Evolutionary conservation across 2,888 invertebrate species (phyloP), one percentile per base, ranked within the genome.

Genomic region (Lomographa bimaculata): DNA sequence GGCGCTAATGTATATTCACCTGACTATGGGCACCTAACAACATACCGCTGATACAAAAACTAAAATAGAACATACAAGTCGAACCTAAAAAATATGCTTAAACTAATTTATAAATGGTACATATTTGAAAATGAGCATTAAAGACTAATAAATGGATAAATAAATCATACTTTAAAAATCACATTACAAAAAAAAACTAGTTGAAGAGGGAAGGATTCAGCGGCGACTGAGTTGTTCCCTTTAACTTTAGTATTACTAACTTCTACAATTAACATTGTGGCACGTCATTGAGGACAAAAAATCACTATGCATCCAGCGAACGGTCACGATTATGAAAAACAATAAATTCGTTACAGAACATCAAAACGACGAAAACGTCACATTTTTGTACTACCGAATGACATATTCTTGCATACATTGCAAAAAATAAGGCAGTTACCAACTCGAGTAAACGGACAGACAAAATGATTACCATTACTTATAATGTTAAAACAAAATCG

Each of bases 71-170:
- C 54, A 52, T 64, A 60, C 66, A 73, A 69, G 73, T 70, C 62
- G 63, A 83, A 81, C 81, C 79, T 82, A 83, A 71, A 66, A 66
- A 56, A 71, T 81, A 82, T 68, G 64, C 75, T 71, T 79, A 63
- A 78, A 74, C 74, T 83, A 83, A 71, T 65, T 74, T 32, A 71
- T 80, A 81, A 81, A 79, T 83, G 85, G 83, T 85, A 85, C 78
- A 81, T 83, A 81, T 79, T 81, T 78, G 67, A 77, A 76, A 82
- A 83, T 86, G 87, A 87, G 87, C 87, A 86, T 85, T 82, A 77
- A 71, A 77, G 64, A 79, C 83, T 80, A 84, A 76, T 67, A 76
- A 68, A 67, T 64, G 78, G 82, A 80, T 84, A 85, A 84, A 87
- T 84, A 84, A 44, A 77, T 77, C 80, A 73, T 73, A 78, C 60